A percentile compares a stretch with the other conserved stretches of the same genome.
Evolutionary conservation across 2,113 vertebrate genomes (phyloP).

Genomic region (Pollachius pollachius): DNA sequence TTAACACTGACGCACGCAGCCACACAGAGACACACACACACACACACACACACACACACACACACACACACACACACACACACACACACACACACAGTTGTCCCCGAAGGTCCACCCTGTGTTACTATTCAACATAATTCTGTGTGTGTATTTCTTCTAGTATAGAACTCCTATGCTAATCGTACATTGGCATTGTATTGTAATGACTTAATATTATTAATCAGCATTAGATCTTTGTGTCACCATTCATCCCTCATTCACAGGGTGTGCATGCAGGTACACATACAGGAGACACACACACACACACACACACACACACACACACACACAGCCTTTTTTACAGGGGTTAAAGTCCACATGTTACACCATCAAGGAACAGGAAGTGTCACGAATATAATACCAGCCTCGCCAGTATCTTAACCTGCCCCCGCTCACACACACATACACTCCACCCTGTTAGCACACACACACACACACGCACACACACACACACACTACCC

Average conservation of each 20-base stretch:
- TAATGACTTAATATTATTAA: no score
- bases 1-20: slow-evolving; percentile 16
- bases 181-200: no score
- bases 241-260: no score
- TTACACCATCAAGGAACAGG: slow-evolving; percentile 50
- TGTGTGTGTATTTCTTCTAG: no score
- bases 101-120: background rate
- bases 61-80: slow-evolving; percentile 13
- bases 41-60: background rate
- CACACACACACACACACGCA: slow-evolving; percentile 29
- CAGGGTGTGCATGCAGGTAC: slow-evolving; percentile 4
- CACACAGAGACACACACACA: slow-evolving; percentile 5
- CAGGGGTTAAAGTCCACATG: slow-evolving; percentile 57
- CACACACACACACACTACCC: slow-evolving; percentile 15
- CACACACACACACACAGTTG: background rate
- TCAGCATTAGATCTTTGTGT: no score
- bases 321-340: slow-evolving; percentile 26
- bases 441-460: slow-evolving; percentile 37
- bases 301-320: slow-evolving; percentile 15
- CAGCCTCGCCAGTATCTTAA: slow-evolving; percentile 43
- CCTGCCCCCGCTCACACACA: slow-evolving; percentile 17
- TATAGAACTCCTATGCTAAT: no score
- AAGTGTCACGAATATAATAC: slow-evolving; percentile 40
- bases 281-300: slow-evolving; percentile 5
- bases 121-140: no score